Evolutionary conservation across 2,113 vertebrate species (phyloP).

Genomic region (Acanthisitta chloris): DNA sequence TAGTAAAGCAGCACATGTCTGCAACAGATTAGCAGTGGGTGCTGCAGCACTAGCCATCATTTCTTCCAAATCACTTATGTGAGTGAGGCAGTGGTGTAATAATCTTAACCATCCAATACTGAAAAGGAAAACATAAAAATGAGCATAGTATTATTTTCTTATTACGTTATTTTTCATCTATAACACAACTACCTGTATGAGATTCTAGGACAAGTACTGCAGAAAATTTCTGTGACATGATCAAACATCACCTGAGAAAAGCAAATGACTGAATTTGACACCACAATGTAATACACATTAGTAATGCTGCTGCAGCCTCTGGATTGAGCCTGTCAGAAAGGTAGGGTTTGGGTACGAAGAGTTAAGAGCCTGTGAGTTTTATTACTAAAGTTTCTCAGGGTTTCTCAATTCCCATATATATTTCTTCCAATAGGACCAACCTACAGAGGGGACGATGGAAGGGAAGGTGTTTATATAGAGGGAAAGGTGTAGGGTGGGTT

Average conservation of each 20-base stretch:
- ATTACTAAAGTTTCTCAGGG: neutral
- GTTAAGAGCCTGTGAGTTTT: neutral
- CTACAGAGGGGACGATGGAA: neutral
- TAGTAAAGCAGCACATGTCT: slow-evolving; percentile 94
- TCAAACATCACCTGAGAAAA: neutral
- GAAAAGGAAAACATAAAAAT: slow-evolving; percentile 29
- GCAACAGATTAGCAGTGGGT: slow-evolving; percentile 94
- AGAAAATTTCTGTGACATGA: neutral
- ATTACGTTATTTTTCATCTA: neutral
- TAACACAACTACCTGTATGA: neutral
- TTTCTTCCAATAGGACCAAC: neutral
- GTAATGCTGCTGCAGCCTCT: neutral
- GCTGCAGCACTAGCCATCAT: slow-evolving; percentile 98
- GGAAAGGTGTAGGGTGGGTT: rapidly evolving
- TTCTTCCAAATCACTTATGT: slow-evolving; percentile 94
- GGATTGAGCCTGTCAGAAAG: neutral
- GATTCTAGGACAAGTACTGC: neutral
- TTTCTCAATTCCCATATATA: rapidly evolving
- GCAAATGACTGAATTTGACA: neutral
- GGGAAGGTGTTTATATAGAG: neutral
- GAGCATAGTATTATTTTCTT: neutral
- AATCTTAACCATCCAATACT: slow-evolving; percentile 97
- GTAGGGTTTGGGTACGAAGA: neutral
- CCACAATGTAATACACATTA: neutral
- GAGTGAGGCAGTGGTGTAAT: slow-evolving; percentile 96